These are phyloP conservation scores for Agapetus fuscipes DNA, from an alignment of 2,888 invertebrate species.

Conservation along the genomic window DNA sequence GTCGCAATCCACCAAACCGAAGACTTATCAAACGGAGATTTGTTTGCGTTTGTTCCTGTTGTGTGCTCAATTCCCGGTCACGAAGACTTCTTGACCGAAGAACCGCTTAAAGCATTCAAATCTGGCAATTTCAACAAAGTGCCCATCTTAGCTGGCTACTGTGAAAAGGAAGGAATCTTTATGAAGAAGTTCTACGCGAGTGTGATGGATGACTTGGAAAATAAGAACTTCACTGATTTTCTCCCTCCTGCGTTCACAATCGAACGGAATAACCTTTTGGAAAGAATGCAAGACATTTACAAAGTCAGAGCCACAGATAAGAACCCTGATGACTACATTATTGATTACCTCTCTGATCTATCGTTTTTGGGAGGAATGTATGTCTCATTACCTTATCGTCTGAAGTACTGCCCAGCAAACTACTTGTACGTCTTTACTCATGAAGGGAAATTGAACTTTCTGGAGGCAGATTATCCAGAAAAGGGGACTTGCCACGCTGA, in stretches of 20 bases:
- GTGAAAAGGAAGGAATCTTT: slow-evolving; percentile 45
- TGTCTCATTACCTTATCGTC: slow-evolving; percentile 21
- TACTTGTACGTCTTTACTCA: slow-evolving; percentile 29
- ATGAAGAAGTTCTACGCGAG: slow-evolving; percentile 34
- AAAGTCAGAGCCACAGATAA: slow-evolving; percentile 22
- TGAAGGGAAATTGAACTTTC: slow-evolving; percentile 24
- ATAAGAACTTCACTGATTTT: slow-evolving; percentile 33
- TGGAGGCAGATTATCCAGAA: neutral
- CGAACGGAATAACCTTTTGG: slow-evolving; percentile 32
- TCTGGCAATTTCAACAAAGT: slow-evolving; percentile 33
- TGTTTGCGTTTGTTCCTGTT: slow-evolving; percentile 34
- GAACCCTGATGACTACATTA: slow-evolving; percentile 23
- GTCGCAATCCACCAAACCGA: slow-evolving; percentile 2
- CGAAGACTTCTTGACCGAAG: slow-evolving; percentile 36
- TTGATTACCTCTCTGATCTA: slow-evolving; percentile 30
- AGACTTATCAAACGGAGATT: slow-evolving; percentile 20
- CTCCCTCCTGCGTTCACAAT: slow-evolving; percentile 35
- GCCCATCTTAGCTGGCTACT: slow-evolving; percentile 44
- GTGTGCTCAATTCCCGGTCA: slow-evolving; percentile 29
- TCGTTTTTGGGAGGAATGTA: slow-evolving; percentile 28
- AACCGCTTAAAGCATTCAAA: slow-evolving; percentile 38
- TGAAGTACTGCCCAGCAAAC: slow-evolving; percentile 23
- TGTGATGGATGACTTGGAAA: slow-evolving; percentile 35
- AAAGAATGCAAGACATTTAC: slow-evolving; percentile 29
- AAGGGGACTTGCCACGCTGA: slow-evolving; percentile 27